A percentile compares a stretch with the other conserved stretches of the same genome.
Evolutionary conservation across 2,113 vertebrate genomes (phyloP).

Genomic region (Dendropsophus ebraccatus): DNA sequence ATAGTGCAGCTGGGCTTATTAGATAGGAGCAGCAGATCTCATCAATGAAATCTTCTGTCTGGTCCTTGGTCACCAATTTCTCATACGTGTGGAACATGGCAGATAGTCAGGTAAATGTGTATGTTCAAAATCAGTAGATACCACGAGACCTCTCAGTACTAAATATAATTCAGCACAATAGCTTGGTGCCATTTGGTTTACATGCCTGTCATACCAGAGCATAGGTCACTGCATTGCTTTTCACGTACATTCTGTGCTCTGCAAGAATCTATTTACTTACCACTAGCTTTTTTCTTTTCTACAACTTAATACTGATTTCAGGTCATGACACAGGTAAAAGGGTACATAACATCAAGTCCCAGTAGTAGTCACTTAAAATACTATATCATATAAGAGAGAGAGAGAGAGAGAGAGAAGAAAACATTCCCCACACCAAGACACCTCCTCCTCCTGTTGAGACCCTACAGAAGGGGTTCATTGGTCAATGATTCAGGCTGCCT

Average conservation of each 20-base stretch:
- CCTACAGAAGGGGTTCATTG: too few relatives aligned
- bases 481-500: too few relatives aligned
- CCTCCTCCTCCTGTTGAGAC: too few relatives aligned
- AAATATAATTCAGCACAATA: conserved; percentile 3
- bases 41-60: conserved; percentile 5
- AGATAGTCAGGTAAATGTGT: not conserved
- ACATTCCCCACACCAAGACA: too few relatives aligned
- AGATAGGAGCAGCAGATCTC: too few relatives aligned
- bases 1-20: not conserved
- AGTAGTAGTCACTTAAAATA: too few relatives aligned
- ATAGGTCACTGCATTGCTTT: conserved; percentile 4
- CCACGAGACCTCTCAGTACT: not conserved
- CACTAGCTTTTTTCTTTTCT: not conserved
- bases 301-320: not conserved
- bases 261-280: not conserved
- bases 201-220: conserved; percentile 16
- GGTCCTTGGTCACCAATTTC: not conserved
- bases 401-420: too few relatives aligned
- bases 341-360: too few relatives aligned
- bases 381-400: too few relatives aligned
- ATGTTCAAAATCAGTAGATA: conserved; percentile 11
- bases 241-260: not conserved
- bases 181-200: not conserved
- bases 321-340: not conserved
- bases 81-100: not conserved